Conservation (phyloP, 2,888 invertebrate genomes). For the Drosophila siamana region DNA sequence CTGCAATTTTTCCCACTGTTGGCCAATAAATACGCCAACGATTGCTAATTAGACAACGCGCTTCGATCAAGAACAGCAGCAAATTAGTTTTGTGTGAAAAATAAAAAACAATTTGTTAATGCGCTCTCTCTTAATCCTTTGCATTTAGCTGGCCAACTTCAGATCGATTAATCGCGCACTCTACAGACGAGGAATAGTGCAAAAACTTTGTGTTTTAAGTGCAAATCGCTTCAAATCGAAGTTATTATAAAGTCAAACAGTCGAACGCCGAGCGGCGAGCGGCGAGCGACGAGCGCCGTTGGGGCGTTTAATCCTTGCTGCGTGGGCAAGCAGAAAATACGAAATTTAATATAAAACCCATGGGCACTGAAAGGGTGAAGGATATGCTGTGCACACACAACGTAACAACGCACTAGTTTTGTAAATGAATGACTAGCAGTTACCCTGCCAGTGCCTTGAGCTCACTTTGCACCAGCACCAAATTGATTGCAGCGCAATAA, state of each 20-base stretch:
- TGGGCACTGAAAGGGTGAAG: neutral
- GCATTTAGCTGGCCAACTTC: neutral
- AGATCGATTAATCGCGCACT: constrained; percentile 17
- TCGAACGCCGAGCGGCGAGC: neutral
- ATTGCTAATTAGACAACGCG: neutral
- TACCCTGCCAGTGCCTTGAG: no score
- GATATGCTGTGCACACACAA: neutral
- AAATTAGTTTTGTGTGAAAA: neutral
- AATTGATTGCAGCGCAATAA: no score
- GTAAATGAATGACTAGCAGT: neutral
- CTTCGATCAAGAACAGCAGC: neutral
- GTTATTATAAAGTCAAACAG: constrained; percentile 49
- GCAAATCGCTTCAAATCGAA: constrained; percentile 35
- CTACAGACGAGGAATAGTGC: neutral
- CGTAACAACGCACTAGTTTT: neutral
- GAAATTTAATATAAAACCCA: constrained; percentile 20
- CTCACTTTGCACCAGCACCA: no score
- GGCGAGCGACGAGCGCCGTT: no score
- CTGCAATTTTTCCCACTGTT: no score
- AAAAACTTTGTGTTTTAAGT: no score
- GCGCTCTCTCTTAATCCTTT: neutral
- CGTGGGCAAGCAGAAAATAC: neutral
- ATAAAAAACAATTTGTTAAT: constrained; percentile 28
- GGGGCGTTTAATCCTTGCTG: neutral
- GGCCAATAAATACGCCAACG: no score